Evolutionary conservation across 2,888 invertebrate species (phyloP), one percentile per base, ranked within the genome.

Genomic region (Lysandra coridon): DNA sequence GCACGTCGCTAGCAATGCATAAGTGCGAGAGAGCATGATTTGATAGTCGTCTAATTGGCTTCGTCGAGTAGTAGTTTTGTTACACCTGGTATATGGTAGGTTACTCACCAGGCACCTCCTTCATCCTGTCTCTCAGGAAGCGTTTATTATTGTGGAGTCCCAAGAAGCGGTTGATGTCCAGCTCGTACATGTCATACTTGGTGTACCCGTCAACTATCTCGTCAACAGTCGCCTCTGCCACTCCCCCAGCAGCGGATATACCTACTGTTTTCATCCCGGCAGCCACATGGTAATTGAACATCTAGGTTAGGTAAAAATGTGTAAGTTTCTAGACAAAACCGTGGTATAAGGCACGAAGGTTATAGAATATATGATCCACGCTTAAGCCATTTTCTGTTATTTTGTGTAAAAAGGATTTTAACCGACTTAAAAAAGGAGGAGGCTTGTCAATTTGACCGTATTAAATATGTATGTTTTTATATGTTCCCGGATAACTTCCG

Each of bases 241-340:
- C 97, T 4, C 99, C 99, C 0, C 99, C 99, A 0, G 99, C 98
- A 10, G 98, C 98, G 1, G 98, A 98, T 76, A 99, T 97, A n/a
- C 99, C 99, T 53, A 98, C 97, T 0, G 99, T 98, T 95, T 98
- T 98, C 97, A 99, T 98, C 2, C 99, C 99, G 64, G 99, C 98
- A 0, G 99, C 98, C 69, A 99, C 97, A 88, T 96, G 97, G 89
- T 99, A 99, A 87, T 98, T 98, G 84, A 96, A 95, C 84, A 98
- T 96, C 97, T 98, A 87, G 64, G 80, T 30, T 74, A 79, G 30
- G 64, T 44, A 75, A 78, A 69, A 69, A 69, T 17, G 33, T 12
- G 12, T 33, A 37, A 69, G 69, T 69, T 30, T 64, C 30, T 30
- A 64, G 4, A 69, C 33, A 37, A 33, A 33, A 69, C 14, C 1